Conservation (phyloP, 1,140 invertebrate species). For the Tetramorium parvispinum region DNA sequence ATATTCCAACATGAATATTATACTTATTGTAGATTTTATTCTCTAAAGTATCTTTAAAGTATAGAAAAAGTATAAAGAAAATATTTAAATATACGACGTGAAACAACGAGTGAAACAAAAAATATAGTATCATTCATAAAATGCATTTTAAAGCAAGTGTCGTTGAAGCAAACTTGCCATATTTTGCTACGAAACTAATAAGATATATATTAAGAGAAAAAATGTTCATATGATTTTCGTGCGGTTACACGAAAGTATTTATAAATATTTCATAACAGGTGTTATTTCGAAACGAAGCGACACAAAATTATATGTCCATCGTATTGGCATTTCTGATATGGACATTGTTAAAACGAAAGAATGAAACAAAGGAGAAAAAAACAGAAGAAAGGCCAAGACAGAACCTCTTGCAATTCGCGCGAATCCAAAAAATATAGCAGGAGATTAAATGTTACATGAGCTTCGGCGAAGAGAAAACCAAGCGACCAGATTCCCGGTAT, state of each 20-base stretch:
- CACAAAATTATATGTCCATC: slow-evolving; percentile 58
- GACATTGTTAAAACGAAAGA: slow-evolving; percentile 16
- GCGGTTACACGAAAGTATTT: background rate
- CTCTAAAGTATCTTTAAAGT: too few relatives aligned
- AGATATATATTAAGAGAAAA: background rate
- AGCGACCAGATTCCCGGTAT: slow-evolving; percentile 70
- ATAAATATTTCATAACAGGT: slow-evolving; percentile 31
- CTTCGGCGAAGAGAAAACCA: slow-evolving; percentile 72
- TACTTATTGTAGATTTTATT: background rate
- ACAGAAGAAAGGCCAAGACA: slow-evolving; percentile 22
- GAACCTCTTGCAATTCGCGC: background rate
- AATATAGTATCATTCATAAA: too few relatives aligned
- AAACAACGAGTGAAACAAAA: too few relatives aligned
- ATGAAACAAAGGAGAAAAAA: slow-evolving; percentile 1
- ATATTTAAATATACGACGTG: too few relatives aligned
- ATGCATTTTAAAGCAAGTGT: too few relatives aligned
- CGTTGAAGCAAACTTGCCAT: background rate
- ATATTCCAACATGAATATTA: background rate
- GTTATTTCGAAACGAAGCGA: slow-evolving; percentile 56
- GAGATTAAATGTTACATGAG: slow-evolving; percentile 81
- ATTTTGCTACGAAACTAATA: background rate
- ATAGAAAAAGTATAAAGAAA: too few relatives aligned
- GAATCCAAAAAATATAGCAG: slow-evolving; percentile 57
- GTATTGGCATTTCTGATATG: slow-evolving; percentile 68
- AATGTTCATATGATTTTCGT: background rate